phyloP scores from a whole-genome alignment of 2,888 invertebrate species.

The Argyra leucocephala region DNA sequence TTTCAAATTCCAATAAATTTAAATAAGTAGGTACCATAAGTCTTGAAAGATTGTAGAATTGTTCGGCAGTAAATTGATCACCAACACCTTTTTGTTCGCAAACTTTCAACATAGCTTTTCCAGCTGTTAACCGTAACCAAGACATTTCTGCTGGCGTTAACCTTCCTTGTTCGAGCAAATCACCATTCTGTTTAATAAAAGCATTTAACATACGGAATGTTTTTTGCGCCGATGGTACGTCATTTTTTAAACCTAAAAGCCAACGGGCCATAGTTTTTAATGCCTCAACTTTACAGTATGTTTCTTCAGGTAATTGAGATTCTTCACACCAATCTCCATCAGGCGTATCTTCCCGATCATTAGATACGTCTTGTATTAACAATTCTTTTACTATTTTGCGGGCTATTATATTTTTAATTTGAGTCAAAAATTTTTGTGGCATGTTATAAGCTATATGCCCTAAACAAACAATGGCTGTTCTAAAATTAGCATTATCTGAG shows the following conservation, averaged over 20 bases:
- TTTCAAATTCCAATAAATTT: not conserved
- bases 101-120: conserved; percentile 91
- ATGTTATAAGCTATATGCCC: conserved; percentile 91
- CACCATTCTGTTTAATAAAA: conserved; percentile 86
- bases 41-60: conserved; percentile 87
- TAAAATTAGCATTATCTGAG: conserved; percentile 69
- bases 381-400: conserved; percentile 92
- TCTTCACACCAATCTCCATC: conserved; percentile 66
- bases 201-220: conserved; percentile 91
- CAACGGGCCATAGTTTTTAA: conserved; percentile 95
- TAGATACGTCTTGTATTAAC: conserved; percentile 67
- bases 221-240: conserved; percentile 79
- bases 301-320: conserved; percentile 80
- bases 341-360: conserved; percentile 44
- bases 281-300: conserved; percentile 84
- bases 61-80: conserved; percentile 87
- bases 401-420: conserved; percentile 89
- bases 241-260: conserved; percentile 82
- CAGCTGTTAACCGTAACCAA: conserved; percentile 83
- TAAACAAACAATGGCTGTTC: conserved; percentile 86
- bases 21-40: conserved; percentile 63
- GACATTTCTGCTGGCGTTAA: conserved; percentile 82
- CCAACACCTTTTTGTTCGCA: conserved; percentile 94
- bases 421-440: conserved; percentile 79
- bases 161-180: conserved; percentile 64